phyloP scores from a whole-genome alignment of 1,140 invertebrate species.

The Pogonognathellus flavescens region DNA sequence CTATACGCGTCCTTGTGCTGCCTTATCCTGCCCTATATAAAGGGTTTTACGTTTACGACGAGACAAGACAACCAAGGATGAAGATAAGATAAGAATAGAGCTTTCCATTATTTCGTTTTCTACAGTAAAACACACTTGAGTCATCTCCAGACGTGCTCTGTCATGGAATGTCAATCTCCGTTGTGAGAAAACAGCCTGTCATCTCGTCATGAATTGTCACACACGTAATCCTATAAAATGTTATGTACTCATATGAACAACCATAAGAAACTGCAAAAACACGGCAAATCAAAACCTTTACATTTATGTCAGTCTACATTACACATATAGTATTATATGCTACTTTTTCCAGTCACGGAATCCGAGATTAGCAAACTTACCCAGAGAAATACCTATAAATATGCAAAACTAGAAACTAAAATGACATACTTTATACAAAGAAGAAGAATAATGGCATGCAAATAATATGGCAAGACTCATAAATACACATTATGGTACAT shows the following conservation, averaged over 20 bases:
- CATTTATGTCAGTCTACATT: no score
- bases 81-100: constrained; percentile 32
- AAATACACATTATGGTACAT: no score
- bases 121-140: constrained; percentile 44
- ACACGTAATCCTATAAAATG: constrained; percentile 32
- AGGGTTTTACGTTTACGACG: constrained; percentile 39
- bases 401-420: no score
- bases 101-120: constrained; percentile 34
- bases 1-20: constrained; percentile 25
- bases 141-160: constrained; percentile 41
- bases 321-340: no score
- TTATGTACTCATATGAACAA: constrained; percentile 7
- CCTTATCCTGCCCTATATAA: background rate
- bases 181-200: constrained; percentile 31
- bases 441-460: no score
- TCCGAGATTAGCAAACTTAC: no score
- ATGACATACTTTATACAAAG: no score
- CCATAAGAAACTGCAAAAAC: background rate
- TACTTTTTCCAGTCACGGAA: no score
- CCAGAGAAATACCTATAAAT: no score
- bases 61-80: constrained; percentile 30
- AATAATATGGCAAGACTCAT: no score
- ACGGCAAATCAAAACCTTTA: background rate
- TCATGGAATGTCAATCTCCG: constrained; percentile 36
- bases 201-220: constrained; percentile 42